Base-by-base conservation (phyloP, 2,888 invertebrate genomes). In the Sesia apiformis region DNA sequence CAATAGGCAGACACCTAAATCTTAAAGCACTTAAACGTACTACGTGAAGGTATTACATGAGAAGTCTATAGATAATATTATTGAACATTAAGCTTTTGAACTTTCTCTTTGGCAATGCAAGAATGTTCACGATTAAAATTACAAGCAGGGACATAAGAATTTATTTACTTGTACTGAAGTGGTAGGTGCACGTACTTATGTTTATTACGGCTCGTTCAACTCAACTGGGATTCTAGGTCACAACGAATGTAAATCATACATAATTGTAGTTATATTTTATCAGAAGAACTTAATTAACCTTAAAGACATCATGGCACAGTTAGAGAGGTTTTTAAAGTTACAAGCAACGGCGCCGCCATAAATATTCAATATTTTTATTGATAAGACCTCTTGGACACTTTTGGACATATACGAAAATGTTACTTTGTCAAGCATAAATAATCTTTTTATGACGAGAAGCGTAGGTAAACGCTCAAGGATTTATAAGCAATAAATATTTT, bases 381-480 rank as follows among this genome's bases (percentile, higher is more conserved):
- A 82, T 81, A 81, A 86, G 75, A 74, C 70, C 74, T 72, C 72
- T 52, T 74, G 81, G 81, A 80, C 81, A 82, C 81, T 84, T 84
- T 84, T 72, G 74, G 81, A 78, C 81, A 84, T 74, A 83, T 85
- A 87, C 84, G 85, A 88, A 86, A 86, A 86, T 86, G 81, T 84
- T 86, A 88, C 88, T 78, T 88, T 86, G 84, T 88, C 81, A 74
- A 75, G 77, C 87, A 88, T 89, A 89, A 89, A 89, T 89, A 86
- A 88, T 88, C 81, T 88, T 89, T 89, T 89, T 89, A 89, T 89
- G 88, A 88, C 83, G 85, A 81, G 84, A 83, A 83, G 83, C 88
- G 88, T 88, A 87, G 85, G 88, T 84, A 89, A 85, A 84, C 84
- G 84, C 84, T 86, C 87, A 89, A 89, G 89, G 89, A 89, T 89